Percentiles rank a stretch among this genome's conserved stretches.
phyloP scores from a whole-genome alignment of 2,888 invertebrate genomes.

The Cacoxenus indagator region DNA sequence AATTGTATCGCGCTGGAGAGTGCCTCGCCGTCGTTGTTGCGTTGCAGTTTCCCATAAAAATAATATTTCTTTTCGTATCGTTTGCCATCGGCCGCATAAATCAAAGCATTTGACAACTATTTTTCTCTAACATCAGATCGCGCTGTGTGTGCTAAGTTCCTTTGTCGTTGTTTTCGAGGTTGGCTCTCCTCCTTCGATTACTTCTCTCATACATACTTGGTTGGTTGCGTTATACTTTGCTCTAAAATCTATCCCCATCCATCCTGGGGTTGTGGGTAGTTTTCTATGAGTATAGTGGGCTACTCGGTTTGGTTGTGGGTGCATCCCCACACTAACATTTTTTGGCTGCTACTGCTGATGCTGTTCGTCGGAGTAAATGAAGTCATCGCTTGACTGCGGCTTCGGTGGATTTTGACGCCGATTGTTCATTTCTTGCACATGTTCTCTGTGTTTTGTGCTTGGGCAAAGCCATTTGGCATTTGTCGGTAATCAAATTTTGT shows the following conservation, averaged over 20 bases:
- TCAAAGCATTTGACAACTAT: conserved; percentile 9
- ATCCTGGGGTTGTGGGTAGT: too few relatives aligned
- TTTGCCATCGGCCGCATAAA: conserved; percentile 5
- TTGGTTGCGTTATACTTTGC: too few relatives aligned
- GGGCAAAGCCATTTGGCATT: too few relatives aligned
- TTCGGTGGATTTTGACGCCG: neutral
- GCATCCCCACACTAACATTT: conserved; percentile 25
- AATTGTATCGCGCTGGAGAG: too few relatives aligned
- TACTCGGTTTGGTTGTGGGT: too few relatives aligned
- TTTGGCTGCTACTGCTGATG: conserved; percentile 16
- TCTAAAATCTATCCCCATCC: too few relatives aligned
- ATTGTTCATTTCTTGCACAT: neutral
- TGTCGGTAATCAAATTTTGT: neutral
- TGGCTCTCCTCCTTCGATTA: too few relatives aligned
- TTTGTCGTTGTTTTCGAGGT: too few relatives aligned
- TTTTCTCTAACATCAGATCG: conserved; percentile 13
- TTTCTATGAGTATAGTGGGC: too few relatives aligned
- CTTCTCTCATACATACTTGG: too few relatives aligned
- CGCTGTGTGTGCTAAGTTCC: conserved; percentile 43
- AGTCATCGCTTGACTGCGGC: conserved; percentile 26
- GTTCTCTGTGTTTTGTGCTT: too few relatives aligned
- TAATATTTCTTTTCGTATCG: conserved; percentile 5
- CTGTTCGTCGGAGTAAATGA: conserved; percentile 28
- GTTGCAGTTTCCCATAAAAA: conserved; percentile 5
- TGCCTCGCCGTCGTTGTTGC: neutral